Evolutionary conservation across 2,888 invertebrate species (phyloP), one percentile per base, ranked within the genome.

Genomic region (Ditula angustiorana): DNA sequence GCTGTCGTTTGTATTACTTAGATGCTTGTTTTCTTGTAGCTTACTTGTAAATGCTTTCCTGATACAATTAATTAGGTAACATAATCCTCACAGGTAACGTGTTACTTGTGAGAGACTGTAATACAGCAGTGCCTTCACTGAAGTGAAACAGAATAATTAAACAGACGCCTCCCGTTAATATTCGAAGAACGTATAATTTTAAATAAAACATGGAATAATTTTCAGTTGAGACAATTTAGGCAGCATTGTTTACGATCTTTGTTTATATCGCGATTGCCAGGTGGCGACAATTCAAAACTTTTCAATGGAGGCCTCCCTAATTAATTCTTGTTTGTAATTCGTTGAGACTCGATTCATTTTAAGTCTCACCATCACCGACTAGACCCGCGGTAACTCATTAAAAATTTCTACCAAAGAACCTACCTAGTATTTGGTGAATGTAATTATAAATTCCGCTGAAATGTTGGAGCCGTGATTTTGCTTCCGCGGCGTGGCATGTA

Each of bases 291-390:
- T 79, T 77, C 67, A 70, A 75, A 87, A 86, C 75, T 85, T 87
- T 82, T 78, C 78, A 79, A 82, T 78, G 75, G 73, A 71, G 72
- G 73, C 75, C 74, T 71, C 73, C 76, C 76, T 85, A 84, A 86
- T 87, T 85, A 85, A 85, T 85, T 86, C 78, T 81, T 80, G 77
- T 69, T 77, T 79, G 71, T 81, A 78, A 81, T 80, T 82, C 74
- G 71, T 71, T 37, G 69, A 67, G 71, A 73, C 69, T 76, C 71
- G 71, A 76, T 80, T 81, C 74, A 72, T 78, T 81, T 75, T 71
- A 72, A 78, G 73, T 77, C 73, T 65, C 69, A 68, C 65, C 61
- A 62, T 49, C 61, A 71, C 62, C 69, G 67, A 69, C 69, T 74
- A 64, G 63, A 74, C 71, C 66, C 59, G 71, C 72, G 72, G 71